Evolutionary conservation across 2,113 vertebrate species (phyloP).

Genomic region (Vulpes vulpes): DNA sequence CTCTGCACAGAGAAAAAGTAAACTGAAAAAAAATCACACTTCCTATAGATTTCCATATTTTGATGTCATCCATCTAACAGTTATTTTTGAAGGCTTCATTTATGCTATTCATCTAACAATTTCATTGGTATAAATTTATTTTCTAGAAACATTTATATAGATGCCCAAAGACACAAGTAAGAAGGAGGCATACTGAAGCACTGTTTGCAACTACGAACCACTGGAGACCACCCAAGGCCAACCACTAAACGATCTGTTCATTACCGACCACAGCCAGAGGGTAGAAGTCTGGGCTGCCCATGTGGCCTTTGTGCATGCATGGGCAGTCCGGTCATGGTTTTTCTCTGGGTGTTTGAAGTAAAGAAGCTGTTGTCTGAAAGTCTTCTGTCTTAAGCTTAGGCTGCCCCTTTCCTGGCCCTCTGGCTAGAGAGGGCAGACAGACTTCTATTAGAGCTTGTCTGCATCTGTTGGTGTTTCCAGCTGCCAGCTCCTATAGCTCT

Average conservation of each 20-base stretch:
- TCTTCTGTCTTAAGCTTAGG: background rate
- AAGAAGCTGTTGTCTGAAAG: background rate
- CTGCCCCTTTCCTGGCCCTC: background rate
- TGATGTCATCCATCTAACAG: background rate
- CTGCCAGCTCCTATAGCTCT: background rate
- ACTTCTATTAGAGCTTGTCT: background rate
- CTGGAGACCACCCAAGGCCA: background rate
- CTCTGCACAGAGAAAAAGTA: background rate
- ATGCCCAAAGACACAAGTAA: background rate
- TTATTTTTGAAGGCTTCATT: background rate
- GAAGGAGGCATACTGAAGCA: background rate
- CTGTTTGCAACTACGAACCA: background rate
- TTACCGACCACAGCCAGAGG: background rate
- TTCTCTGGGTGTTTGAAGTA: background rate
- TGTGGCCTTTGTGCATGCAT: background rate
- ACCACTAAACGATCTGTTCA: background rate
- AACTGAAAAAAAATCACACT: background rate
- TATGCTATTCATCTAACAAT: background rate
- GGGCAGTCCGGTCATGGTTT: background rate
- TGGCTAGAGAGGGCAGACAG: background rate
- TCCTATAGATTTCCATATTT: background rate
- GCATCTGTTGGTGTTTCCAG: background rate
- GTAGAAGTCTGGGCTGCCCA: background rate
- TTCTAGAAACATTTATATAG: background rate
- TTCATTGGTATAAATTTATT: background rate